These are phyloP conservation scores for Xestia c-nigrum DNA, from an alignment of 2,888 invertebrate species.

Conservation along the genomic window DNA sequence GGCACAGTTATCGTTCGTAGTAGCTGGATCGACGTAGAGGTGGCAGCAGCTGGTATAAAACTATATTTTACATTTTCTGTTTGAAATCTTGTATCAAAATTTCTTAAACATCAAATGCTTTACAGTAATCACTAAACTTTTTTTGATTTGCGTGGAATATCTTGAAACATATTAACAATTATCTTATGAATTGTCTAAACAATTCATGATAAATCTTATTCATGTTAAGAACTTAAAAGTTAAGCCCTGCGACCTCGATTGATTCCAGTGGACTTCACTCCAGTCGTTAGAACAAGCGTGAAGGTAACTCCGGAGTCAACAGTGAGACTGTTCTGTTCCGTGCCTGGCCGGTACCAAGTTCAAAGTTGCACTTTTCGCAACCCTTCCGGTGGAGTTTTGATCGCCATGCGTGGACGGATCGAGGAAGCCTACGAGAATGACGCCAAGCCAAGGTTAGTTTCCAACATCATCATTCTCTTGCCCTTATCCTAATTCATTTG, in stretches of 20 bases:
- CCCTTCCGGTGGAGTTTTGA: conserved; percentile 73
- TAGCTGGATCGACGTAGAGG: conserved; percentile 68
- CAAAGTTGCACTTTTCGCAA: conserved; percentile 80
- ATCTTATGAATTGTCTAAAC: too few species aligned
- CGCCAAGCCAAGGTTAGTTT: conserved; percentile 70
- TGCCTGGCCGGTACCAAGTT: conserved; percentile 68
- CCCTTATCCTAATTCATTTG: too few species aligned
- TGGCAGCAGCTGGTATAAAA: conserved; percentile 52
- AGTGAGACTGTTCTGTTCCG: conserved; percentile 75
- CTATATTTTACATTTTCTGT: neutral
- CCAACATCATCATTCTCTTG: too few species aligned
- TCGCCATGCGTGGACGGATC: conserved; percentile 76
- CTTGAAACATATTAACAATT: neutral
- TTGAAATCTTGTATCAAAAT: neutral
- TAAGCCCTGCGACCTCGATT: neutral
- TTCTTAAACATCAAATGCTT: neutral
- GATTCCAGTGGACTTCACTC: conserved; percentile 69
- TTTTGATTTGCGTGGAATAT: neutral
- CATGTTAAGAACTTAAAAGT: neutral
- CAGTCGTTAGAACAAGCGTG: conserved; percentile 72
- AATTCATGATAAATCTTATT: neutral
- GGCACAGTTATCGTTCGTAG: conserved; percentile 73
- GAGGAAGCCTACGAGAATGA: conserved; percentile 72
- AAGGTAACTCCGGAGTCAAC: conserved; percentile 56
- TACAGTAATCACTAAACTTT: neutral